phyloP scores from a whole-genome alignment of 2,888 invertebrate species.

The Machimus rusticus region DNA sequence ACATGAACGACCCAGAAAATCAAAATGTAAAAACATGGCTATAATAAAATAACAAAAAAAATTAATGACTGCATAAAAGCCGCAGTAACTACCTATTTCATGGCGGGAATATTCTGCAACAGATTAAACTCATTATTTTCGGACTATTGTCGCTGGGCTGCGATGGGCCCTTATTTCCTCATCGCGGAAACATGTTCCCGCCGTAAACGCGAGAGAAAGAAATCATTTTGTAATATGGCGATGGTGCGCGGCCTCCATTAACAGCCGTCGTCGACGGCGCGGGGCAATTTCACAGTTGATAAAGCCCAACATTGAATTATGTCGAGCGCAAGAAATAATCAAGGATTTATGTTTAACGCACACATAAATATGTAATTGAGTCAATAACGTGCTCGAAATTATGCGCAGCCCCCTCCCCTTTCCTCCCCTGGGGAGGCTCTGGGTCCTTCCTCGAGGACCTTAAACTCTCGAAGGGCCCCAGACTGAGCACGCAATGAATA shows the following conservation, averaged over 20 bases:
- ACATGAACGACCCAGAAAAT: not conserved
- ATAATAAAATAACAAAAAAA: not conserved
- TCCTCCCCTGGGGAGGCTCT: not conserved
- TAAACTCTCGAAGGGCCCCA: not conserved
- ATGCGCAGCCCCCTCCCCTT: not conserved
- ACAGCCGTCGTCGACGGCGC: not conserved
- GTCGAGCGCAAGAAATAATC: slow-evolving; percentile 19
- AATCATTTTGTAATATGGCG: not conserved
- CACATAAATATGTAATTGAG: slow-evolving; percentile 36
- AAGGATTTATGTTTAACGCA: slow-evolving; percentile 25
- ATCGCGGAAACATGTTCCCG: not conserved
- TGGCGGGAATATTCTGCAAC: not conserved
- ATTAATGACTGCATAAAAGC: not conserved
- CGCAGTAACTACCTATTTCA: not conserved
- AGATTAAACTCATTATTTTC: slow-evolving; percentile 3
- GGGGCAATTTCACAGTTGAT: slow-evolving; percentile 25
- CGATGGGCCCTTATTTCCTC: not conserved
- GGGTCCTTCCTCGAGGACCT: not conserved
- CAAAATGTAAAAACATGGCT: not conserved
- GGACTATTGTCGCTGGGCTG: not conserved
- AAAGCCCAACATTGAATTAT: slow-evolving; percentile 30
- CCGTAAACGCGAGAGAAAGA: not conserved
- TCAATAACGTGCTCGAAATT: slow-evolving; percentile 4
- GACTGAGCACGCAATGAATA: not conserved
- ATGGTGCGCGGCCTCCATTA: not conserved